Conservation (phyloP, 2,888 invertebrate species). For the Drosophila paramelanica region DNA sequence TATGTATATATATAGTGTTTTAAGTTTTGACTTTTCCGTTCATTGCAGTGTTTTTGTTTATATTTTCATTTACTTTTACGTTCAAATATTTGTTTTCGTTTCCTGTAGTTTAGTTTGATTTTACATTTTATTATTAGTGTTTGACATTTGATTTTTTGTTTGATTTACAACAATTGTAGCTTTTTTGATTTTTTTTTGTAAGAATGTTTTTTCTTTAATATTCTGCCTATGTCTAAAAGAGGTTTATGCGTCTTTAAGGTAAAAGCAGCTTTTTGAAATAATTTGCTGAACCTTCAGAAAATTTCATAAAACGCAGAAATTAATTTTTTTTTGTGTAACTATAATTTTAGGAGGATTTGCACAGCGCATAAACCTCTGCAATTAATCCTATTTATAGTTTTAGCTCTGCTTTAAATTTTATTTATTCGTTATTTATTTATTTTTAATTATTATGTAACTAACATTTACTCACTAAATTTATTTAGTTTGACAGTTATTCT, state of each 20-base stretch:
- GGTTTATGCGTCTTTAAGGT: slow-evolving; percentile 37
- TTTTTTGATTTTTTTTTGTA: slow-evolving; percentile 45
- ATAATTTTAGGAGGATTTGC: slow-evolving; percentile 13
- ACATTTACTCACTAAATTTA: slow-evolving; percentile 59
- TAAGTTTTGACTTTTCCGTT: slow-evolving; percentile 23
- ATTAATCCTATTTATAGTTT: slow-evolving; percentile 40
- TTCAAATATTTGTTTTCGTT: slow-evolving; percentile 46
- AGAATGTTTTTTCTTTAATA: slow-evolving; percentile 11
- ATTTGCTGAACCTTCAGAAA: slow-evolving; percentile 19
- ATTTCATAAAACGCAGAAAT: slow-evolving; percentile 21
- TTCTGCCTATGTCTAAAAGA: slow-evolving; percentile 33
- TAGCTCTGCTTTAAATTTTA: slow-evolving; percentile 18
- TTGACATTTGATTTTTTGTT: slow-evolving; percentile 53
- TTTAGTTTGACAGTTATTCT: slow-evolving; percentile 47
- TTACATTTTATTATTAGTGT: slow-evolving; percentile 66
- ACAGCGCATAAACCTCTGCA: slow-evolving; percentile 47
- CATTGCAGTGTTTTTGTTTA: slow-evolving; percentile 16
- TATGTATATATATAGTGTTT: background rate
- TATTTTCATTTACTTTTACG: slow-evolving; percentile 29
- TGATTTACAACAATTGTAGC: slow-evolving; percentile 60
- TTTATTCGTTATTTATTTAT: slow-evolving; percentile 22
- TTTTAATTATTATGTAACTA: slow-evolving; percentile 54
- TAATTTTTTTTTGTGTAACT: slow-evolving; percentile 11
- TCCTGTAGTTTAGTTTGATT: slow-evolving; percentile 80
- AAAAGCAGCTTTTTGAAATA: slow-evolving; percentile 24